These are phyloP conservation scores for Solen grandis DNA, from an alignment of 1,140 invertebrate species.

Conservation along the genomic window DNA sequence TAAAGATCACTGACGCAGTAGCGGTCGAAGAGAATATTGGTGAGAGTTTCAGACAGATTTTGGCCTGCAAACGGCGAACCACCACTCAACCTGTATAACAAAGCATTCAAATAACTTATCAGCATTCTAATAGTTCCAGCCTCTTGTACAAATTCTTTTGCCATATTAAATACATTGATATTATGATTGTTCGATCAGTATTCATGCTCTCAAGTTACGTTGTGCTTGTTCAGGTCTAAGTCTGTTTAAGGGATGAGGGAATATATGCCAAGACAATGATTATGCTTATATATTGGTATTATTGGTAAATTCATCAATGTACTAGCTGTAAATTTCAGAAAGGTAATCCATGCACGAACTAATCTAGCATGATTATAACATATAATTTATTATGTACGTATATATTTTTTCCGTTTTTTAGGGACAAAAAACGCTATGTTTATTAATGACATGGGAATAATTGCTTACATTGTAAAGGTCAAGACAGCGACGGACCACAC, in stretches of 20 bases:
- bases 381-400: no score
- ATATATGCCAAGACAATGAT: no score
- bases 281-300: no score
- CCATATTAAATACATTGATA: not conserved
- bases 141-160: not conserved
- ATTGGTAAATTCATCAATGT: no score
- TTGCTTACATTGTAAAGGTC: conserved; percentile 90
- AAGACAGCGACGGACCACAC: conserved; percentile 97
- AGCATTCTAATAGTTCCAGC: conserved; percentile 18
- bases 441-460: no score
- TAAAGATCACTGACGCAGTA: conserved; percentile 97
- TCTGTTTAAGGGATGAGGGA: no score
- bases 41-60: conserved; percentile 91
- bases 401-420: no score
- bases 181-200: not conserved
- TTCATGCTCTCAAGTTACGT: not conserved
- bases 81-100: conserved; percentile 91
- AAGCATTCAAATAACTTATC: conserved; percentile 55
- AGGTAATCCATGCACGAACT: no score
- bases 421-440: no score
- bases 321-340: no score
- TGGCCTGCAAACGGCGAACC: conserved; percentile 94
- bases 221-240: not conserved
- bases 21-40: conserved; percentile 95
- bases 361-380: no score